Percentiles rank a stretch among this genome's conserved stretches.
phyloP scores from a whole-genome alignment of 2,113 vertebrate species.

The Campylorhamphus procurvoides region DNA sequence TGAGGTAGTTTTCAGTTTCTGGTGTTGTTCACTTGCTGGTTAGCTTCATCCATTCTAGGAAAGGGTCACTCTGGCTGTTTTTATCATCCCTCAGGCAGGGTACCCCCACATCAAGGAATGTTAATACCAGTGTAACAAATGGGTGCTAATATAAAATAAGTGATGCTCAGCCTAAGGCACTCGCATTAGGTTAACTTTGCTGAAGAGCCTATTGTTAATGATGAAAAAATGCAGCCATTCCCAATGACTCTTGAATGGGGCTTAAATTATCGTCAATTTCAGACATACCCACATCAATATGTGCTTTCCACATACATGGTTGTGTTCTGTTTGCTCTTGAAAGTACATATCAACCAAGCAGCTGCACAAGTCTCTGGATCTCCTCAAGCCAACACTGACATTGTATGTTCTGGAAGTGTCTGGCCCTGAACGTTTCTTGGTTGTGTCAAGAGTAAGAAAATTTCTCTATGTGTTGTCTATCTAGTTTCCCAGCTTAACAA shows the following conservation, averaged over 20 bases:
- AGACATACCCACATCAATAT: rapidly evolving
- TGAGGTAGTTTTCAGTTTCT: no score
- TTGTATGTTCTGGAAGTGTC: background rate
- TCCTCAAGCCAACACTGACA: background rate
- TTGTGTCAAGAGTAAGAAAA: background rate
- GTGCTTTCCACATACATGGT: background rate
- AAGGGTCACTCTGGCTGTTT: no score
- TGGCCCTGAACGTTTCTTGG: background rate
- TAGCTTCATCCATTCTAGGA: no score
- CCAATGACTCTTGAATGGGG: background rate
- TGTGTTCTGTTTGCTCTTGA: background rate
- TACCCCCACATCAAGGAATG: no score
- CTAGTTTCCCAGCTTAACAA: background rate
- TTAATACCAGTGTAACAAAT: background rate
- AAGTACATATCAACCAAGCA: background rate
- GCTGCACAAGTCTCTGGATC: background rate
- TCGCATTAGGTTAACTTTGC: background rate
- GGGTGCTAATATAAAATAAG: background rate
- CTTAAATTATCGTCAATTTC: background rate
- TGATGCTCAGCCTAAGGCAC: background rate
- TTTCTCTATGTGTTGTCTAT: background rate
- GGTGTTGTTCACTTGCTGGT: no score
- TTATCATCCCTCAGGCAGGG: no score
- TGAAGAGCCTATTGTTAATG: background rate
- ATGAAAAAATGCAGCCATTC: background rate